phyloP scores from a whole-genome alignment of 1,140 invertebrate species.

The Catajapyx aquilonaris region DNA sequence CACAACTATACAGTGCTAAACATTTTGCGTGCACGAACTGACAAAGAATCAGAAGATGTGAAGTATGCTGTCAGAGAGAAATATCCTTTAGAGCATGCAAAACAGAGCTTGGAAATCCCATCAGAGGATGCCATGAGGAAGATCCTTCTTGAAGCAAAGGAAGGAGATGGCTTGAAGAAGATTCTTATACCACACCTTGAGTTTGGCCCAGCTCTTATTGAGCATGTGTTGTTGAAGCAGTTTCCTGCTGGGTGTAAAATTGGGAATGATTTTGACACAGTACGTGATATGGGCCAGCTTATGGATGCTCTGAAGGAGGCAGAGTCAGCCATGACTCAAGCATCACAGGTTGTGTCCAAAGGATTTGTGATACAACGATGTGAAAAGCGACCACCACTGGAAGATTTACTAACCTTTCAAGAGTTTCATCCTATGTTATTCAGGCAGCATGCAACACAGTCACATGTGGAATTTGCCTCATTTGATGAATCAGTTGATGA shows the following conservation, averaged over 20 bases:
- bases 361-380: slow-evolving; percentile 73
- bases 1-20: slow-evolving; percentile 77
- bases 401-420: slow-evolving; percentile 52
- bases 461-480: slow-evolving; percentile 41
- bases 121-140: slow-evolving; percentile 24
- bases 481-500: slow-evolving; percentile 89
- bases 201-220: slow-evolving; percentile 74
- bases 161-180: slow-evolving; percentile 63
- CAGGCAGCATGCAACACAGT: slow-evolving; percentile 39
- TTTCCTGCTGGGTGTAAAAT: slow-evolving; percentile 34
- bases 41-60: too few relatives aligned
- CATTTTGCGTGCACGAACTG: slow-evolving; percentile 70
- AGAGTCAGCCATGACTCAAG: slow-evolving; percentile 35
- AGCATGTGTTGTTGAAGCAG: slow-evolving; percentile 56
- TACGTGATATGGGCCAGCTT: slow-evolving; percentile 40
- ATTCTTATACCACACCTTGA: slow-evolving; percentile 61
- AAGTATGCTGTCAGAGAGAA: slow-evolving; percentile 76
- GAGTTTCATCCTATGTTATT: slow-evolving; percentile 79
- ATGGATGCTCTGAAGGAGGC: slow-evolving; percentile 44
- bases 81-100: slow-evolving; percentile 60
- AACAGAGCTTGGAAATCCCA: slow-evolving; percentile 30
- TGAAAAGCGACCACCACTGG: slow-evolving; percentile 39
- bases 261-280: slow-evolving; percentile 40
- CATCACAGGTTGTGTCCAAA: slow-evolving; percentile 27
- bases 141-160: slow-evolving; percentile 40